Evolutionary conservation across 2,113 vertebrate species (phyloP).

Genomic region (Notiomystis cincta): DNA sequence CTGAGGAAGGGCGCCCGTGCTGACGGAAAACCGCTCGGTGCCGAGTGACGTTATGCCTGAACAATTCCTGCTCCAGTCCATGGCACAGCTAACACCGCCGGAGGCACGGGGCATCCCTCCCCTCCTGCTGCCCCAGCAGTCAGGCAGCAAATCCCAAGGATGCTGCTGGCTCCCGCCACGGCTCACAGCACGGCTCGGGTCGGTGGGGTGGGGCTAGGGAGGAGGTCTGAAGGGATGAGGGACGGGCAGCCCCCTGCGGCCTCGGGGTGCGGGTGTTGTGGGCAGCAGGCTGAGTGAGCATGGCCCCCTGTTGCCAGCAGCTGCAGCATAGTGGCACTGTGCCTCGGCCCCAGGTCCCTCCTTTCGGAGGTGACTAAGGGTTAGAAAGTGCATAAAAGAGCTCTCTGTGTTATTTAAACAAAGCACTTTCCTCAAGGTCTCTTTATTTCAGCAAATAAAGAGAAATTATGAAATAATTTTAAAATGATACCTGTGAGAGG

Average conservation of each 20-base stretch:
- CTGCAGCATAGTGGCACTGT: background rate
- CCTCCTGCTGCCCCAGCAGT: background rate
- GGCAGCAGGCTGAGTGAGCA: background rate
- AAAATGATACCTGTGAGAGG: background rate
- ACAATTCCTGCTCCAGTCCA: rapidly evolving
- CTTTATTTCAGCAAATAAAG: background rate
- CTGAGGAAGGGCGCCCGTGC: rapidly evolving
- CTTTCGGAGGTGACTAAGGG: background rate
- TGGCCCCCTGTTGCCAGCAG: background rate
- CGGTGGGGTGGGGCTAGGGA: rapidly evolving
- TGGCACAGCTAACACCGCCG: rapidly evolving
- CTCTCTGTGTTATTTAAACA: background rate
- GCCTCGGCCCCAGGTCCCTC: background rate
- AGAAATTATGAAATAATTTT: background rate
- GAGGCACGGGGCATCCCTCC: rapidly evolving
- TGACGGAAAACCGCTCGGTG: rapidly evolving
- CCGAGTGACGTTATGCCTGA: rapidly evolving
- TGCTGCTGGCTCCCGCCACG: rapidly evolving
- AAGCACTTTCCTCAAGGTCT: background rate
- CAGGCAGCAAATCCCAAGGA: rapidly evolving
- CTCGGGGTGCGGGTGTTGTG: background rate
- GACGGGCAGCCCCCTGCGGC: background rate
- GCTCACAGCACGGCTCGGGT: rapidly evolving
- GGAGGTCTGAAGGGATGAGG: background rate
- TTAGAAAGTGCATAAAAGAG: background rate